These are phyloP conservation scores for Drosophila funebris DNA, from an alignment of 1,140 invertebrate genomes.

Conservation along the genomic window DNA sequence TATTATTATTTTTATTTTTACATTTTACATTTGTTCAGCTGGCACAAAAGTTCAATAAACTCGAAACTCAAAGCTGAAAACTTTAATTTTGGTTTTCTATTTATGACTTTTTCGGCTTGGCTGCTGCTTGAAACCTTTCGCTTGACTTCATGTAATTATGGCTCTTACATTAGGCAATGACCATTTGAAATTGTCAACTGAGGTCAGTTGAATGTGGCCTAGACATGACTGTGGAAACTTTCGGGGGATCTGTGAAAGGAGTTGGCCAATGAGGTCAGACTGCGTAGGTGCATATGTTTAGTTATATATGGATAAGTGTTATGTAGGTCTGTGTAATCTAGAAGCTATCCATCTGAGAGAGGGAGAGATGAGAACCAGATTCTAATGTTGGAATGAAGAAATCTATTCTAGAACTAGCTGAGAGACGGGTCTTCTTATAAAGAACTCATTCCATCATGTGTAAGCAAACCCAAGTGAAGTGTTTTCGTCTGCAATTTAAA, in stretches of 20 bases:
- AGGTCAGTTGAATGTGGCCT: conserved; percentile 66
- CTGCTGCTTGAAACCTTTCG: conserved; percentile 48
- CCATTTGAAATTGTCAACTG: conserved; percentile 59
- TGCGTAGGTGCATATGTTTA: too few species aligned
- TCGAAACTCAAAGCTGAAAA: too few species aligned
- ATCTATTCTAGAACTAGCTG: too few species aligned
- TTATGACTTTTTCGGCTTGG: not conserved
- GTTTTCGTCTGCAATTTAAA: too few species aligned
- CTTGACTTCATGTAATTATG: conserved; percentile 46
- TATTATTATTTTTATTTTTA: too few species aligned
- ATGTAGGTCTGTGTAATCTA: too few species aligned
- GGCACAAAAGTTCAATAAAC: conserved; percentile 69
- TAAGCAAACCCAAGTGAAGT: too few species aligned
- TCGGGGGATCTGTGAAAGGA: conserved; percentile 48
- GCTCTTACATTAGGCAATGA: conserved; percentile 53
- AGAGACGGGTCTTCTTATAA: too few species aligned
- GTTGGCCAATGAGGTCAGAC: conserved; percentile 7
- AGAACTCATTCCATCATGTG: too few species aligned
- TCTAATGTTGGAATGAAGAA: too few species aligned
- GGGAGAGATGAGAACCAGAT: too few species aligned
- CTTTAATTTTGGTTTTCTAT: conserved; percentile 16
- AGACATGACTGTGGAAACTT: conserved; percentile 38
- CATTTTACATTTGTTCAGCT: conserved; percentile 36
- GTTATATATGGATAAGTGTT: not conserved
- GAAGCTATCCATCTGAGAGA: too few species aligned